Evolutionary conservation across 2,888 invertebrate species (phyloP).

Genomic region (Imbricaverruca yamaguchii): DNA sequence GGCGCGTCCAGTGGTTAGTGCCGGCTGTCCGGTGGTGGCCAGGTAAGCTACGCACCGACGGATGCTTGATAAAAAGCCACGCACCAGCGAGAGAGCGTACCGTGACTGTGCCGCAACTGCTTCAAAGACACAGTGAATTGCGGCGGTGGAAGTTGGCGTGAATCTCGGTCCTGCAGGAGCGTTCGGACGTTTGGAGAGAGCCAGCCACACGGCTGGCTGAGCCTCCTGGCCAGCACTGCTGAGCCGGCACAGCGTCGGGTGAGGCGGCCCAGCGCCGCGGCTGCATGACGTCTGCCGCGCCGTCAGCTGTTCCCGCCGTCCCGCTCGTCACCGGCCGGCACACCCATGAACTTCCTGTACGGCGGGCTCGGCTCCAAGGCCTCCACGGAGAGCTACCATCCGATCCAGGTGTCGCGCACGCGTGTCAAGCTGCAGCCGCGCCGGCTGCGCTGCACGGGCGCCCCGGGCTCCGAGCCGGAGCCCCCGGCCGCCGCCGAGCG

Average conservation of each 20-base stretch:
- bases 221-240: neutral
- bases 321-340: neutral
- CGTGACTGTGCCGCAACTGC: neutral
- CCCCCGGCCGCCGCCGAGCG: neutral
- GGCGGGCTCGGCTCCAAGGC: neutral
- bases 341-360: slow-evolving; percentile 19
- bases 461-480: neutral
- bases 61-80: too few species aligned
- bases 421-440: slow-evolving; percentile 15
- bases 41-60: too few species aligned
- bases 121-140: neutral
- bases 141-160: neutral
- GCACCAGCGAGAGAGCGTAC: too few species aligned
- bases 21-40: too few species aligned
- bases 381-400: neutral
- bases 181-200: neutral
- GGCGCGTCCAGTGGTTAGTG: too few species aligned
- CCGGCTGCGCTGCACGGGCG: slow-evolving; percentile 15
- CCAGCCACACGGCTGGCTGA: neutral
- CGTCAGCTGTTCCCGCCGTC: neutral
- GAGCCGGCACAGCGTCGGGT: neutral
- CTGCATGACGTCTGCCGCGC: neutral
- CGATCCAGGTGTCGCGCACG: neutral
- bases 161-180: neutral
- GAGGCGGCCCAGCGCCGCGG: neutral